A percentile compares a stretch with the other conserved stretches of the same genome.
phyloP scores from a whole-genome alignment of 2,113 vertebrate genomes.

The Clarias macrocephalus region DNA sequence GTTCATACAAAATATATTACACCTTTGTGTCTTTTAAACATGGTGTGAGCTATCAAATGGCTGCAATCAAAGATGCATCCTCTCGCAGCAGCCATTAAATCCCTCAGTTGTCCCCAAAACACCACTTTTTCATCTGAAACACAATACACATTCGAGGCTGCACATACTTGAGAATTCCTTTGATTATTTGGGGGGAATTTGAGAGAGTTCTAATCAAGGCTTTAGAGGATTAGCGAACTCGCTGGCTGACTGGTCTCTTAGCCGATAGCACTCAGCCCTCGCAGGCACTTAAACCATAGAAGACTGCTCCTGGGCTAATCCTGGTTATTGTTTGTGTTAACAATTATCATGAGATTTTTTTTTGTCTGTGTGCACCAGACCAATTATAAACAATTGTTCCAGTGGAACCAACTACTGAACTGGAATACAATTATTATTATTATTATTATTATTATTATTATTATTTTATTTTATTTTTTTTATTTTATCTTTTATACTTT shows the following conservation, averaged over 20 bases:
- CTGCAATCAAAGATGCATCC: constrained; percentile 49
- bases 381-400: constrained; percentile 1
- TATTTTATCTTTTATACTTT: neutral
- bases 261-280: constrained; percentile 11
- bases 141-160: constrained; percentile 64
- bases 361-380: neutral
- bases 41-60: constrained; percentile 55
- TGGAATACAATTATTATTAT: neutral
- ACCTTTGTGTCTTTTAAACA: neutral
- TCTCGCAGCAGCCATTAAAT: constrained; percentile 57
- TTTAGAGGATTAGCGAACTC: constrained; percentile 53
- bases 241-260: constrained; percentile 7
- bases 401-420: neutral
- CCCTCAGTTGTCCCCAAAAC: constrained; percentile 35
- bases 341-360: neutral
- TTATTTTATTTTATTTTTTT: no score
- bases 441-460: no score
- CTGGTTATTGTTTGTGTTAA: constrained; percentile 5
- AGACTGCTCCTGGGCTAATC: neutral
- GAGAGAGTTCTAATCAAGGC: constrained; percentile 63
- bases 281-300: neutral
- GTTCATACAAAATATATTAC: neutral
- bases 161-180: constrained; percentile 62
- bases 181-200: constrained; percentile 60
- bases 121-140: constrained; percentile 57